Percentiles rank a stretch among this genome's conserved stretches.
Evolutionary conservation across 53 echinoderm and acorn worm species (phyloP).

Genomic region (Crossaster papposus): DNA sequence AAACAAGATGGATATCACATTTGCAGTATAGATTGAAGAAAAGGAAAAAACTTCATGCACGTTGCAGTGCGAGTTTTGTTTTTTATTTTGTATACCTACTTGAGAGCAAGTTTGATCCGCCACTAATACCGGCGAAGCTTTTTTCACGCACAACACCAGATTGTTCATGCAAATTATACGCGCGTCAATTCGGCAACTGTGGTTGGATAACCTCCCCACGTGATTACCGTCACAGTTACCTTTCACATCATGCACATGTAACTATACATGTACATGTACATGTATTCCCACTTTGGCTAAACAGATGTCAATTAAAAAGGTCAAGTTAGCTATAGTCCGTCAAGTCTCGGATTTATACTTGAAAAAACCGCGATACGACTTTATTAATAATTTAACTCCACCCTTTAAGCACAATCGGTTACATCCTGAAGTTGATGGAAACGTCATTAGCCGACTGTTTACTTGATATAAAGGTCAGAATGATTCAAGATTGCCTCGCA

Average conservation of each 20-base stretch:
- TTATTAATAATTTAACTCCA: background rate
- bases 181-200: background rate
- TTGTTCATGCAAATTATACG: background rate
- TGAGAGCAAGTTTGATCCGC: too few species aligned
- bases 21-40: too few species aligned
- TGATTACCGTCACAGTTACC: background rate
- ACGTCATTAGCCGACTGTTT: constrained; percentile 7
- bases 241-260: background rate
- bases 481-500: background rate
- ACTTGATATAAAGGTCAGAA: constrained; percentile 1
- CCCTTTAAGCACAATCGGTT: constrained; percentile 1
- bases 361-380: background rate
- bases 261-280: background rate
- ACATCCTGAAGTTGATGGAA: constrained; percentile 10
- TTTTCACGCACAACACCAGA: too few species aligned
- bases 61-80: too few species aligned
- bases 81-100: too few species aligned
- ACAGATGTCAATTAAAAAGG: background rate
- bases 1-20: too few species aligned
- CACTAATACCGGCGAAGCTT: too few species aligned
- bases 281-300: background rate
- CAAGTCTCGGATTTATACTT: background rate
- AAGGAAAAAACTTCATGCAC: too few species aligned
- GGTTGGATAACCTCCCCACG: background rate
- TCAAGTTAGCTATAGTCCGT: background rate